Evolutionary conservation across 2,113 vertebrate genomes (phyloP), one percentile per base, ranked within the genome.

Genomic region (Dendropsophus ebraccatus): DNA sequence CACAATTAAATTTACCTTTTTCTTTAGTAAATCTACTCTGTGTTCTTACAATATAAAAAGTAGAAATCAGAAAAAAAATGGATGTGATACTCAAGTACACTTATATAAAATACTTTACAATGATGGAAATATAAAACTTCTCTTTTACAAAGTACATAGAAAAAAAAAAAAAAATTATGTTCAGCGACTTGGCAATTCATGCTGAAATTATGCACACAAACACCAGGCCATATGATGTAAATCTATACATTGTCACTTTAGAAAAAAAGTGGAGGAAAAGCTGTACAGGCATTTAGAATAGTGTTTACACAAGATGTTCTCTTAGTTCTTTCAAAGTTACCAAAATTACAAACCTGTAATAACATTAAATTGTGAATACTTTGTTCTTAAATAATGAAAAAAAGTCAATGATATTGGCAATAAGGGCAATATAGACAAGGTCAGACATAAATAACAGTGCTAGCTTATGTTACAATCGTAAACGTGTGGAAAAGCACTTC

Each of bases 81-180:
- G 35, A 81, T 62, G 52, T 4, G n/a, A 62, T 25, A 54, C 25
- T 50, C 56, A 30, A 81, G 35, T 81, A 81, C 52, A 81, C 17
- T 30, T 58, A 23, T 76, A 75, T 72, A 80, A 81, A 83, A 70
- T 83, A 86, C 60, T 69, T 52, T 52, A 78, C 83, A 85, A 52
- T 70, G 47, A 35, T 80, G 50, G 37, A 62, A 86, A 86, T 73
- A 60, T 80, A 73, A 49, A 50, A 21, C 4, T 67, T 69, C 23
- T 65, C 28, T 23, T 86, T 73, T 81, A 78, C 25, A 86, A 86
- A 69, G 35, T 86, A 86, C 84, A 81, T 4, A 8, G 3, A 30
- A 65, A 16, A 30, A 30, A 17, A 32, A 67, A 67, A 70, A 86
- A 19, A 77, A 19, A 5, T 5, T 30, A 47, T 45, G 76, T 69